Percentiles rank a stretch among this genome's conserved stretches.
Evolutionary conservation across 2,888 invertebrate species (phyloP).

Genomic region (Syrphus vitripennis): DNA sequence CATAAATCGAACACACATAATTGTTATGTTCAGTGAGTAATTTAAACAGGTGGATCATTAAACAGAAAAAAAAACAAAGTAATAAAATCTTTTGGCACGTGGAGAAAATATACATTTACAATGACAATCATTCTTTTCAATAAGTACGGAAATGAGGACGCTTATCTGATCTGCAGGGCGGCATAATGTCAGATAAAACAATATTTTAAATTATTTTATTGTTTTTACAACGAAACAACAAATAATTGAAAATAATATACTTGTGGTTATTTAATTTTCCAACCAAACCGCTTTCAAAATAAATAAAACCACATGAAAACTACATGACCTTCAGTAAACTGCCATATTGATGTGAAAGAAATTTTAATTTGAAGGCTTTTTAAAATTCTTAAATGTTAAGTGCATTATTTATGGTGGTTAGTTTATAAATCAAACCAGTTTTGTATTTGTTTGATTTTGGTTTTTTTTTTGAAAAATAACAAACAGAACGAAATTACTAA

Average conservation of each 20-base stretch:
- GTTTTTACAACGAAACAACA: no score
- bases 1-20: background rate
- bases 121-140: background rate
- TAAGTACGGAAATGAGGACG: slow-evolving; percentile 1
- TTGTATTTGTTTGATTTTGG: background rate
- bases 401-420: background rate
- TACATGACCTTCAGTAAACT: background rate
- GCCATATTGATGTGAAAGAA: background rate
- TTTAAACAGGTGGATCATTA: slow-evolving; percentile 22
- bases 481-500: background rate
- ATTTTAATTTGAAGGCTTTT: background rate
- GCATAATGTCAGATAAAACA: background rate
- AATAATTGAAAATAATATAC: background rate
- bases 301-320: background rate
- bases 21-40: slow-evolving; percentile 1
- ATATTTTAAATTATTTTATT: background rate
- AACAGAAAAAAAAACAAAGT: background rate
- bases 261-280: background rate
- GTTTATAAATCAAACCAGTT: background rate
- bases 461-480: background rate
- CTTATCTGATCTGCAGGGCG: background rate
- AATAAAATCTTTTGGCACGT: background rate
- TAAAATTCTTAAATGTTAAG: background rate
- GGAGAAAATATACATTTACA: background rate
- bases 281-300: background rate